Base-by-base conservation (phyloP, 1,140 invertebrate genomes). In the Temnothorax curvispinosus region DNA sequence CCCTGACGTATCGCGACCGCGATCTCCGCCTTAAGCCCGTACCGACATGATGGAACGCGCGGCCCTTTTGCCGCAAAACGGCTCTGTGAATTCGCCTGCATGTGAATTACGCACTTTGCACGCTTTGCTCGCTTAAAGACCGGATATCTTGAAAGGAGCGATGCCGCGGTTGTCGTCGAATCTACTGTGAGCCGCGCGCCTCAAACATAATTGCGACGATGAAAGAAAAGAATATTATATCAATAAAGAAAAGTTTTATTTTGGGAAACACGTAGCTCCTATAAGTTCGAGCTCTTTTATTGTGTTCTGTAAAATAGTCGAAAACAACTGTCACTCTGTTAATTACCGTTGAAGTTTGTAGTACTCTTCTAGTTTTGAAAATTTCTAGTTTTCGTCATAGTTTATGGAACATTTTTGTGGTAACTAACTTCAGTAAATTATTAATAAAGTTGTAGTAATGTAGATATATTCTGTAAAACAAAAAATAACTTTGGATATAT, bases 11-110 rank as follows among this genome's bases (percentile, higher is more conserved):
- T 91, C 88, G 88, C 86, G 62, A 41, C 65, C 52, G 71, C 47
- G 50, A 88, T 91, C 89, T 86, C 89, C 89, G 89, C 88, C 89
- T 90, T 90, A 90, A 88, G 77, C 89, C 86, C 85, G 87, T 91
- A 80, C 62, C 47, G 32, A 78, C 50, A 21, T 82, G 86, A 91
- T 84, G 77, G 38, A 86, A 88, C n/a, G 75, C 47, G 64, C 77
- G 78, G 75, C 80, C 56, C 77, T 82, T 90, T 52, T 32, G 38
- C 75, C 6, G 47, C 64, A 62, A 72, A 50, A 69, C 58, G 77
- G 44, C 78, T 41, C 38, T 54, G 32, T 11, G 62, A 44, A 50
- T 71, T 52, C 11, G 38, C 27, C 27, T n/a, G 86, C 62, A 54
- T 38, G 64, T 69, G 47, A 80, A 80, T 80, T 80, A 80, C 62